These are phyloP conservation scores for Ganaspis sp. DNA, from an alignment of 1,140 invertebrate species.

Conservation along the genomic window DNA sequence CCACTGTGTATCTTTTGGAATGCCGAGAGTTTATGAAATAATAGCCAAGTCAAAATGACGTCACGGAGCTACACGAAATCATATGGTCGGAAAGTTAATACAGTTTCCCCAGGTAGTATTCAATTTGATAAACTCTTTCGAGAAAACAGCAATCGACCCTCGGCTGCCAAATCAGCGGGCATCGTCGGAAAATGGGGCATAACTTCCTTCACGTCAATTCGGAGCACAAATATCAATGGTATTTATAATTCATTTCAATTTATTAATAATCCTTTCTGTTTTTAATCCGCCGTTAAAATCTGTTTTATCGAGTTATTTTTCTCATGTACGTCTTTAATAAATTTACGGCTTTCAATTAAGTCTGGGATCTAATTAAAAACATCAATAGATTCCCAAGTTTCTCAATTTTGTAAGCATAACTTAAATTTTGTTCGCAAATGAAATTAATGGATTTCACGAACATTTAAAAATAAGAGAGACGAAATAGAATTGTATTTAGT, in stretches of 20 bases:
- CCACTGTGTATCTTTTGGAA: slow-evolving; percentile 55
- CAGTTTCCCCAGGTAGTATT: slow-evolving; percentile 78
- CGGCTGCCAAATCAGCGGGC: slow-evolving; percentile 90
- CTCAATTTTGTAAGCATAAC: no score
- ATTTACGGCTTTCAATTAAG: no score
- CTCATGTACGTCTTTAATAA: no score
- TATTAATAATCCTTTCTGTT: slow-evolving; percentile 1
- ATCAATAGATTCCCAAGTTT: no score
- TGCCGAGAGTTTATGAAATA: slow-evolving; percentile 54
- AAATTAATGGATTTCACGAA: no score
- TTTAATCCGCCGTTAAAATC: not conserved
- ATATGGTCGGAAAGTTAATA: slow-evolving; percentile 75
- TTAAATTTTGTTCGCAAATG: no score
- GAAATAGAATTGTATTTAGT: no score
- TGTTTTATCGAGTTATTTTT: no score
- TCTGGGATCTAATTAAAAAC: no score
- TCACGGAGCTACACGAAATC: slow-evolving; percentile 79
- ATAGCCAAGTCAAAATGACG: slow-evolving; percentile 70
- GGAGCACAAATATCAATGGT: slow-evolving; percentile 85
- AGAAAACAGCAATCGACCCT: slow-evolving; percentile 91
- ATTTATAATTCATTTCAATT: slow-evolving; percentile 52
- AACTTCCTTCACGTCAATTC: slow-evolving; percentile 93
- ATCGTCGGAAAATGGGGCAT: slow-evolving; percentile 95
- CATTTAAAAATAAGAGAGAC: no score
- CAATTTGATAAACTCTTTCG: slow-evolving; percentile 88